These are phyloP conservation scores for Carapus acus DNA, from an alignment of 2,797 vertebrate species.

Conservation along the genomic window DNA sequence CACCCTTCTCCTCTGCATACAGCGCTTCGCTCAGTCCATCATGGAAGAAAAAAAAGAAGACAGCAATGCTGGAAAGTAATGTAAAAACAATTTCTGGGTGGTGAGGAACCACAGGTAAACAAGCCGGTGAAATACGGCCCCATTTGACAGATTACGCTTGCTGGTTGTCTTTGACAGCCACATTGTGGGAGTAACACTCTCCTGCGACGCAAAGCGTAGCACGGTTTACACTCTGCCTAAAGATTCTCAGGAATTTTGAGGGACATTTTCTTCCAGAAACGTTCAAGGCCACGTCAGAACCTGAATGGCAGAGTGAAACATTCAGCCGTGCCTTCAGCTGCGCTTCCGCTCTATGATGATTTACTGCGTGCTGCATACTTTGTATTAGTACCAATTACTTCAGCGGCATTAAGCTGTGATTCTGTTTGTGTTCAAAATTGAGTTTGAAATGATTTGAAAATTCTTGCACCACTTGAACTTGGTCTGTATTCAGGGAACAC, in stretches of 20 bases:
- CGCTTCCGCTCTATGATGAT: too few relatives aligned
- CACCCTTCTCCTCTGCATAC: conserved; percentile 5
- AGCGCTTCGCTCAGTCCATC: too few relatives aligned
- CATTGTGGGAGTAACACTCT: conserved; percentile 12
- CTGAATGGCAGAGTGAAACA: too few relatives aligned
- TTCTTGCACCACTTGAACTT: background rate
- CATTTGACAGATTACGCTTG: background rate
- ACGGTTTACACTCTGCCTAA: background rate
- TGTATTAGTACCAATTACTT: background rate
- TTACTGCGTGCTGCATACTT: background rate
- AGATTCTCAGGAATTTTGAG: conserved; percentile 13
- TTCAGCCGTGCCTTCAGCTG: too few relatives aligned
- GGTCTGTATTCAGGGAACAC: too few relatives aligned
- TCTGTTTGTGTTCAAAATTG: too few relatives aligned
- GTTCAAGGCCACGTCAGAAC: conserved; percentile 1
- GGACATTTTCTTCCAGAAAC: conserved; percentile 5
- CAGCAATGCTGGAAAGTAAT: conserved; percentile 27
- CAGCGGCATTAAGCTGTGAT: too few relatives aligned
- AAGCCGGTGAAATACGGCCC: conserved; percentile 6
- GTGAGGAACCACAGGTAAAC: background rate
- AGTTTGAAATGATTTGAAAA: background rate
- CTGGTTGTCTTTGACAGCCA: conserved; percentile 5
- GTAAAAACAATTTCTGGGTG: conserved; percentile 15
- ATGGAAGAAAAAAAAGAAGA: too few relatives aligned
- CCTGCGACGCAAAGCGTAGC: background rate